phyloP scores from a whole-genome alignment of 2,113 vertebrate species.

The Pteronura brasiliensis region DNA sequence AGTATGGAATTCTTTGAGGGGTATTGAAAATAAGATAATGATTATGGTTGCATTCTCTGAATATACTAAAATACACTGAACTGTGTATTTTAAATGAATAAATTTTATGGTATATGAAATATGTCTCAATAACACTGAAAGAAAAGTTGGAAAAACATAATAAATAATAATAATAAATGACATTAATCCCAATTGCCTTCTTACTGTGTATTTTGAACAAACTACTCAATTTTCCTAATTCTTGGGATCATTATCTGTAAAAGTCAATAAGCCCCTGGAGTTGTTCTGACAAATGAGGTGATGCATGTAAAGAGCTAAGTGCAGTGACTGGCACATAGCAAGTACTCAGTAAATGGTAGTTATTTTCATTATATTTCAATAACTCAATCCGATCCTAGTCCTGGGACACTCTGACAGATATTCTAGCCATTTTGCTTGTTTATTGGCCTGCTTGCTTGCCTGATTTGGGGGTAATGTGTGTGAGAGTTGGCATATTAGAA shows the following conservation, averaged over 20 bases:
- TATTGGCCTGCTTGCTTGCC: neutral
- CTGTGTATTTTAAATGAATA: neutral
- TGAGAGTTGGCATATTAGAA: neutral
- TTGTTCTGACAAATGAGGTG: neutral
- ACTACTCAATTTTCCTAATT: neutral
- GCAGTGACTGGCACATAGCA: neutral
- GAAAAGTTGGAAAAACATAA: neutral
- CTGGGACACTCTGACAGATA: neutral
- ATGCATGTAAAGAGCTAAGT: neutral
- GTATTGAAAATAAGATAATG: neutral
- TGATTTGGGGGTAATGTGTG: neutral
- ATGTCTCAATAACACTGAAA: neutral
- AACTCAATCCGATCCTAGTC: neutral
- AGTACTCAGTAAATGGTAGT: neutral
- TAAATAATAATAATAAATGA: neutral
- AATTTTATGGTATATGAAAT: constrained; percentile 4
- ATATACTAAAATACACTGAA: neutral
- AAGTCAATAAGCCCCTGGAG: neutral
- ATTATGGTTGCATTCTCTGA: neutral
- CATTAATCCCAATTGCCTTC: neutral
- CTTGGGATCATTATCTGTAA: neutral
- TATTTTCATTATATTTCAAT: neutral
- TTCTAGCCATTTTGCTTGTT: neutral
- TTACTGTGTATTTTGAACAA: neutral
- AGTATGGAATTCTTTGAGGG: neutral